These are phyloP conservation scores for Flexamia atlantica DNA, from an alignment of 2,888 invertebrate genomes.

Conservation along the genomic window DNA sequence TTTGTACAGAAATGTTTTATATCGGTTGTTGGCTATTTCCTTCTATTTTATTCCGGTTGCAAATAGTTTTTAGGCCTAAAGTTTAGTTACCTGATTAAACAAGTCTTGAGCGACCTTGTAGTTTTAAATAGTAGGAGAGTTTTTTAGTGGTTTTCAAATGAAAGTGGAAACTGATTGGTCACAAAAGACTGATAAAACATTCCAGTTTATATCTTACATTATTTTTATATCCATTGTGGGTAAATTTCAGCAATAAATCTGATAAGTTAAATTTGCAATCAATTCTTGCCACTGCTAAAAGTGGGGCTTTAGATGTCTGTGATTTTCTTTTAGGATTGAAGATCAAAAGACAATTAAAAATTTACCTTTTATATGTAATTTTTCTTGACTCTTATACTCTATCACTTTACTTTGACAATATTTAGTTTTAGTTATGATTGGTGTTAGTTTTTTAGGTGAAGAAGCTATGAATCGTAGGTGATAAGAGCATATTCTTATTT, in stretches of 20 bases:
- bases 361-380: not conserved
- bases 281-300: slow-evolving; percentile 20
- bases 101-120: not conserved
- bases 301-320: not conserved
- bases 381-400: not conserved
- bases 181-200: slow-evolving; percentile 23
- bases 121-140: not conserved
- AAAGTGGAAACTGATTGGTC: not conserved
- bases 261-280: not conserved
- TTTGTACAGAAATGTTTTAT: too few relatives aligned
- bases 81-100: slow-evolving; percentile 8
- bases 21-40: not conserved
- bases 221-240: not conserved
- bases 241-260: slow-evolving; percentile 13
- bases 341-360: slow-evolving; percentile 15
- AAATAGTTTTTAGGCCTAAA: not conserved
- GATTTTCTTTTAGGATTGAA: slow-evolving; percentile 24
- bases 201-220: not conserved
- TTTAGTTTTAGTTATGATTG: slow-evolving; percentile 10
- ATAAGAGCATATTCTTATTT: too few relatives aligned
- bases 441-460: not conserved
- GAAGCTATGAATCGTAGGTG: not conserved
- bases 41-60: not conserved
- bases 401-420: slow-evolving; percentile 19
- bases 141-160: not conserved